Percentiles rank a stretch among this genome's conserved stretches.
Conservation (phyloP, 1,140 invertebrate genomes). For the Drosophila pseudoananassae region DNA sequence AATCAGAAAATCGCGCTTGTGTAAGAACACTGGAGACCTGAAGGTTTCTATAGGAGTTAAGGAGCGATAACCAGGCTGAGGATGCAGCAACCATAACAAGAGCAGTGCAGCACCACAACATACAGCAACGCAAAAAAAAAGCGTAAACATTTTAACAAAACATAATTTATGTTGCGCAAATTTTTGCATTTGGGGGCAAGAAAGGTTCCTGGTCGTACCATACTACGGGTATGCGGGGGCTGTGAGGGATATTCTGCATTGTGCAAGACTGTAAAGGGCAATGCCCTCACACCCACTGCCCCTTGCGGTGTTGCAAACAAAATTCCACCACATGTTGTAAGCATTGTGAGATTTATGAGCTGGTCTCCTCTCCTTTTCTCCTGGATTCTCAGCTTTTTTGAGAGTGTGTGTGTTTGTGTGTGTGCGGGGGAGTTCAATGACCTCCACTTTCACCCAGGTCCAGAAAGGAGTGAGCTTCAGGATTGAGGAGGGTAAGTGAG, state of each 20-base stretch:
- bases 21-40: neutral
- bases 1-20: neutral
- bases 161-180: constrained; percentile 81
- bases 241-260: constrained; percentile 27
- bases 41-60: constrained; percentile 6
- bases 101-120: neutral
- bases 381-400: constrained; percentile 26
- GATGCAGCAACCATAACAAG: constrained; percentile 27
- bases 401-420: constrained; percentile 13
- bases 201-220: constrained; percentile 10
- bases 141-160: constrained; percentile 74
- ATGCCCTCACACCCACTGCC: constrained; percentile 17
- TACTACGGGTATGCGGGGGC: neutral
- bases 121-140: constrained; percentile 13
- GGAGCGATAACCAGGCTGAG: constrained; percentile 35
- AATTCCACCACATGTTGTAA: constrained; percentile 47
- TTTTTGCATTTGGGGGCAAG: constrained; percentile 42
- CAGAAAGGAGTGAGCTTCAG: neutral
- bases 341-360: constrained; percentile 56
- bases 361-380: constrained; percentile 42
- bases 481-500: constrained; percentile 26
- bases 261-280: constrained; percentile 35
- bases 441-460: constrained; percentile 65
- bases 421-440: constrained; percentile 31
- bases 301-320: constrained; percentile 1